These are phyloP conservation scores for Notothenia rossii DNA, from an alignment of 2,113 vertebrate species.

Conservation along the genomic window DNA sequence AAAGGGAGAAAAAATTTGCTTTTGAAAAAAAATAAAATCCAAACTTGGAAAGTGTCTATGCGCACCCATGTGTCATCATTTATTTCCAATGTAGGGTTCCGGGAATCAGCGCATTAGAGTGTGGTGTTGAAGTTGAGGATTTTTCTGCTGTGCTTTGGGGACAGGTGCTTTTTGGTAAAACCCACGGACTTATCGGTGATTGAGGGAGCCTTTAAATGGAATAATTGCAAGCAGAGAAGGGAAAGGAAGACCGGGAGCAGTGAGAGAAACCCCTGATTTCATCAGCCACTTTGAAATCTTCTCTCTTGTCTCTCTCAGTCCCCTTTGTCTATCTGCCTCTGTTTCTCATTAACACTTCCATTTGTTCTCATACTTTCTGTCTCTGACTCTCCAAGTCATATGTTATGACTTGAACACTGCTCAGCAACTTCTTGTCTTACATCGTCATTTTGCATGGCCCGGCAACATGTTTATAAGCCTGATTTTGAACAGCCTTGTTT, in stretches of 20 bases:
- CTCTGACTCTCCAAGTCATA: slow-evolving; percentile 7
- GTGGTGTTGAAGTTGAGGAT: slow-evolving; percentile 41
- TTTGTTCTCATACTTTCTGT: slow-evolving; percentile 8
- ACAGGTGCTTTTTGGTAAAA: slow-evolving; percentile 64
- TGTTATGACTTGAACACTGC: neutral
- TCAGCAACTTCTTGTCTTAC: neutral
- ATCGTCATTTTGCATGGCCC: neutral
- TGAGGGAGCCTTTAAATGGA: slow-evolving; percentile 47
- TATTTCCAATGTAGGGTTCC: slow-evolving; percentile 55
- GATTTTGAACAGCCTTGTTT: neutral
- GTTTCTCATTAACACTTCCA: slow-evolving; percentile 21
- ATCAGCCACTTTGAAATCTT: slow-evolving; percentile 25
- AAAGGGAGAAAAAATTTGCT: slow-evolving; percentile 42
- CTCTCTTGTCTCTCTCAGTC: neutral
- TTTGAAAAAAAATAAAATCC: slow-evolving; percentile 21
- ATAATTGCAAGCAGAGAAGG: slow-evolving; percentile 41
- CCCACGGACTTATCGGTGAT: slow-evolving; percentile 4
- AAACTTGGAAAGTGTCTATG: slow-evolving; percentile 23
- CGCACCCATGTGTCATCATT: slow-evolving; percentile 66
- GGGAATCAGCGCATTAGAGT: slow-evolving; percentile 45
- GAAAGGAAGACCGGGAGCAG: slow-evolving; percentile 47
- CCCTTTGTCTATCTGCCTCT: neutral
- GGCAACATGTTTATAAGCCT: slow-evolving; percentile 18
- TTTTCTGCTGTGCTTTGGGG: slow-evolving; percentile 24
- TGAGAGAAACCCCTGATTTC: slow-evolving; percentile 42